These are phyloP conservation scores for Matsumurasca onukii DNA, from an alignment of 1,140 invertebrate genomes.

Conservation along the genomic window DNA sequence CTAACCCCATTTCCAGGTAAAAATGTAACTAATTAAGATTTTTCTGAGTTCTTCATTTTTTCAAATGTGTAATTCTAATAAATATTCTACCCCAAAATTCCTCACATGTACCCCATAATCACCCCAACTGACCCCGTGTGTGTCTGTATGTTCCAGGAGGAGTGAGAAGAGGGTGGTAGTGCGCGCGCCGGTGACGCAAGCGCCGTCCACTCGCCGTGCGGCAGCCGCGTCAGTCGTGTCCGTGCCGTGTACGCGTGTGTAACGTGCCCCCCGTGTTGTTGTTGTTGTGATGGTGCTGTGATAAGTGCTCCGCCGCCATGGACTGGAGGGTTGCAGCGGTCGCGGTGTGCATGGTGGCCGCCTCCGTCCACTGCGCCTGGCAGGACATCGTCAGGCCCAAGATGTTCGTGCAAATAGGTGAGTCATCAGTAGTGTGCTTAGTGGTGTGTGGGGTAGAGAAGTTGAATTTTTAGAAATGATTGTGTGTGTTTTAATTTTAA, in stretches of 20 bases:
- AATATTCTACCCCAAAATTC: too few relatives aligned
- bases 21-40: too few relatives aligned
- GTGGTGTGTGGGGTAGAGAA: too few relatives aligned
- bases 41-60: too few relatives aligned
- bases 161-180: not conserved
- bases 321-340: conserved; percentile 1
- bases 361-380: not conserved
- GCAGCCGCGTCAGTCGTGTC: not conserved
- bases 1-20: too few relatives aligned
- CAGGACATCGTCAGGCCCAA: conserved; percentile 18
- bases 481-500: too few relatives aligned
- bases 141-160: too few relatives aligned
- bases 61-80: too few relatives aligned
- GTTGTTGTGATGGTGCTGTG: conserved; percentile 6
- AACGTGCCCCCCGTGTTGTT: not conserved
- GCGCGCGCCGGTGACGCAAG: not conserved
- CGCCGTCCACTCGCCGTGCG: not conserved
- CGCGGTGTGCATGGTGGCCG: not conserved
- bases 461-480: too few relatives aligned
- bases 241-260: not conserved
- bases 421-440: too few relatives aligned
- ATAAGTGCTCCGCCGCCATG: not conserved
- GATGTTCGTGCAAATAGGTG: conserved; percentile 25
- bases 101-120: too few relatives aligned
- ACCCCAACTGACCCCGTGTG: too few relatives aligned